phyloP scores from a whole-genome alignment of 2,113 vertebrate genomes.

The Burhinus bistriatus region DNA sequence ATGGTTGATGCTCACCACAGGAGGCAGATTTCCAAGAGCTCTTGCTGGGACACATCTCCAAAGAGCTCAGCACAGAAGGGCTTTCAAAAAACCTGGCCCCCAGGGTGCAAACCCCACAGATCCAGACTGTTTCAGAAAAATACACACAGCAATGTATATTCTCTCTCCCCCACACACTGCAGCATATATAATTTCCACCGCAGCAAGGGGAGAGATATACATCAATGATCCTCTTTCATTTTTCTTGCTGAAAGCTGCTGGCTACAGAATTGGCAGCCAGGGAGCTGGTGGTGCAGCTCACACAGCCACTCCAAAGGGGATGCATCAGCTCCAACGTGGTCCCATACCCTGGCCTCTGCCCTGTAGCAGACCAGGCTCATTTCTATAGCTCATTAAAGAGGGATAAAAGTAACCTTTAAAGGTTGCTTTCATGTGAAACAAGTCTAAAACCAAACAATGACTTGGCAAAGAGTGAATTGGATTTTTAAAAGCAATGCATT shows the following conservation, averaged over 20 bases:
- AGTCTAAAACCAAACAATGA: conserved; percentile 42
- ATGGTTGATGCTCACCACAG: fast-evolving
- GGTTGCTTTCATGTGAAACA: conserved; percentile 41
- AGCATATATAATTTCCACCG: neutral
- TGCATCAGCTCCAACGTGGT: neutral
- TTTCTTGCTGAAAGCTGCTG: conserved; percentile 32
- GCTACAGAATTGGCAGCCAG: conserved; percentile 25
- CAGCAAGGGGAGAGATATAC: neutral
- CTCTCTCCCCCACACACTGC: neutral
- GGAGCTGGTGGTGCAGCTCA: neutral
- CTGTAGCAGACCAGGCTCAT: neutral
- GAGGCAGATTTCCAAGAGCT: neutral
- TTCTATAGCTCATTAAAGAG: conserved; percentile 30
- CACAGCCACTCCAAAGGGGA: neutral
- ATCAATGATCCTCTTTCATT: conserved; percentile 12
- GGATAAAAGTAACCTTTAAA: conserved; percentile 63
- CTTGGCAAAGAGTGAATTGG: conserved; percentile 28
- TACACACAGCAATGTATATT: neutral
- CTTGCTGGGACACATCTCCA: neutral
- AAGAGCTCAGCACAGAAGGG: neutral
- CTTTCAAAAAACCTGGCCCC: neutral
- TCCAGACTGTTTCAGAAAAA: neutral
- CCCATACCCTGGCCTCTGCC: conserved; percentile 15
- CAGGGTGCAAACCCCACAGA: neutral
- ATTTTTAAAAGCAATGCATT: conserved; percentile 13